Base-by-base conservation (phyloP, 2,113 vertebrate genomes). In the Aleadryas rufinucha region DNA sequence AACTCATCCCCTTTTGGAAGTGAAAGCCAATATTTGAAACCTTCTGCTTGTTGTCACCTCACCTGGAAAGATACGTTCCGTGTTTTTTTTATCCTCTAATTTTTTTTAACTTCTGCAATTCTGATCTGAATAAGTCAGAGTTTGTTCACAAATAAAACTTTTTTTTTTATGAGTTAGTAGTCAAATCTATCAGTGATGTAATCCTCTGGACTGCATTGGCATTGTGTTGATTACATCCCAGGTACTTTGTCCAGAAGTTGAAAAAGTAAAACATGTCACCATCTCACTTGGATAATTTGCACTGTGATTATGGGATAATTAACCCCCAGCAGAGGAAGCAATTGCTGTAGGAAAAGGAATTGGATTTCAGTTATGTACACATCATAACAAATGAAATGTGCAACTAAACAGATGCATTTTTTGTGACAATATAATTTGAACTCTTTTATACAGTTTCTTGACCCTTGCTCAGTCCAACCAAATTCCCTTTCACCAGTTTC, bases 321-420 rank as follows among this genome's bases (percentile, higher is more conserved):
- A 89, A 84, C 45, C 33, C 10, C 21, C 42, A 86, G 28, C 45
- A 78, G 47, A 87, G 71, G 68, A 96, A 92, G n/a, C 1, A 84
- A 66, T 80, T 85, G 21, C 11, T 65, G 26, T 39, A 79, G 65
- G 56, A 83, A 93, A 90, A 88, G 19, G 37, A 74, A 74, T 1
- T 44, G 26, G 8, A 74, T 92, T 89, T 74, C 28, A 57, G 12
- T 54, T 85, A 50, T 35, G n/a, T 61, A 82, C 16, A 80, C 31
- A 69, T 72, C 45, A 76, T 65, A 90, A 61, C n/a, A 90, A 92
- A 88, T 65, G 15, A 95, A 96, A 90, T 17, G 5, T 72, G 30
- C 57, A 84, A 92, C 37, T 89, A 72, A 95, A 80, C 54, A 90
- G 53, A 79, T 57, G 10, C 7, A 30, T n/a, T 88, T 93, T 79